These are phyloP conservation scores for Junco hyemalis DNA, from an alignment of 2,113 vertebrate genomes.

Conservation along the genomic window DNA sequence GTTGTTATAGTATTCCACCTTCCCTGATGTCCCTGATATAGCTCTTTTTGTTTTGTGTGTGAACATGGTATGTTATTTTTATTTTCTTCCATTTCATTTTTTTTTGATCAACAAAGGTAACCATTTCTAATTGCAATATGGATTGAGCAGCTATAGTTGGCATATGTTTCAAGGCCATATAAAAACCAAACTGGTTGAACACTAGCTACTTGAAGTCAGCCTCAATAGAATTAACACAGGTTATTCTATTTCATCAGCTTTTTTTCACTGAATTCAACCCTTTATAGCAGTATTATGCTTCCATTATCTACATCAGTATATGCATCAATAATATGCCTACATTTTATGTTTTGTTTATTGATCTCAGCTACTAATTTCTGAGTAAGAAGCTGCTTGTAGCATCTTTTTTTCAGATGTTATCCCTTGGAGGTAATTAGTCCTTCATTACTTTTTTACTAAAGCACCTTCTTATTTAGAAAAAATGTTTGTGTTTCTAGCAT, in stretches of 20 bases:
- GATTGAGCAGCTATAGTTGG: conserved; percentile 52
- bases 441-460: conserved; percentile 30
- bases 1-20: conserved; percentile 99
- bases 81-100: conserved; percentile 78
- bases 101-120: conserved; percentile 79
- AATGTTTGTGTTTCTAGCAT: conserved; percentile 33
- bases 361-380: conserved; percentile 33
- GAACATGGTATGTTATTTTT: conserved; percentile 82
- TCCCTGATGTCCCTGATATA: conserved; percentile 95
- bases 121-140: conserved; percentile 51
- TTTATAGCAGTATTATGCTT: conserved; percentile 3
- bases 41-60: conserved; percentile 79
- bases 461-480: conserved; percentile 52
- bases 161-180: conserved; percentile 77
- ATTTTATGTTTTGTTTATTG: conserved; percentile 43
- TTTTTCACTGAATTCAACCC: conserved; percentile 10
- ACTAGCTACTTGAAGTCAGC: conserved; percentile 72
- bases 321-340: conserved; percentile 19
- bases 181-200: conserved; percentile 81
- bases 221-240: conserved; percentile 1
- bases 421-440: not conserved
- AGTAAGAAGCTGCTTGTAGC: conserved; percentile 48
- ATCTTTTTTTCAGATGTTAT: not conserved
- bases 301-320: conserved; percentile 23
- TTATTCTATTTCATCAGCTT: conserved; percentile 55